Conservation (phyloP, 2,797 vertebrate genomes). For the Macrochelys suwanniensis region DNA sequence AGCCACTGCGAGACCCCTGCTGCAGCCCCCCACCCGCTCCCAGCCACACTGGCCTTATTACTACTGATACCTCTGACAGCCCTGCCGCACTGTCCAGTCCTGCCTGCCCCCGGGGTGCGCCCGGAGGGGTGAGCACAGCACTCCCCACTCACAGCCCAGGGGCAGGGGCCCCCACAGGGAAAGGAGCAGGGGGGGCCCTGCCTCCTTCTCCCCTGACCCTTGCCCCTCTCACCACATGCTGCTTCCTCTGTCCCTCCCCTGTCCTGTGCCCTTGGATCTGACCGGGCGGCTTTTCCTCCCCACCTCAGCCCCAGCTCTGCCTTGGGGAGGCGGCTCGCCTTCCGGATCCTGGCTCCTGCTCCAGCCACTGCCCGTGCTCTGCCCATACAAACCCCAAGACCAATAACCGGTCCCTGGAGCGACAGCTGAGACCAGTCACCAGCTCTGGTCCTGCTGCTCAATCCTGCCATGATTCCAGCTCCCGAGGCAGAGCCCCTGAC, state of each 20-base stretch:
- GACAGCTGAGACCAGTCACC: not conserved
- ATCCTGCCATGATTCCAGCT: not conserved
- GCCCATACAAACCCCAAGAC: not conserved
- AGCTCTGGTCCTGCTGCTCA: accelerated
- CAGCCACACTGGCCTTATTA: slow-evolving; percentile 33
- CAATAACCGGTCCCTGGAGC: too few species aligned
- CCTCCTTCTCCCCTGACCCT: not conserved
- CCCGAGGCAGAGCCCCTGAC: not conserved
- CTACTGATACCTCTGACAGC: not conserved
- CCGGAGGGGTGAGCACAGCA: not conserved
- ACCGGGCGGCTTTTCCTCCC: not conserved
- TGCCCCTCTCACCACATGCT: not conserved
- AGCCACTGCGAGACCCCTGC: not conserved
- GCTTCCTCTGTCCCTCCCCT: not conserved
- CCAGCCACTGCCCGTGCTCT: accelerated
- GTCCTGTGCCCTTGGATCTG: not conserved
- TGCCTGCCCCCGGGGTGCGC: not conserved
- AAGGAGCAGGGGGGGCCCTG: not conserved
- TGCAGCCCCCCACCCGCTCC: not conserved
- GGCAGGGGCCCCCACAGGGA: not conserved
- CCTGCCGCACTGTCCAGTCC: not conserved
- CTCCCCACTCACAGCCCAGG: not conserved
- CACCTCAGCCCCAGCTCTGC: not conserved
- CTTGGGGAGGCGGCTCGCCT: too few species aligned
- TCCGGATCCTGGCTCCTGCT: not conserved